Evolutionary conservation across 1,140 invertebrate genomes (phyloP).

Genomic region (Maniola jurtina): DNA sequence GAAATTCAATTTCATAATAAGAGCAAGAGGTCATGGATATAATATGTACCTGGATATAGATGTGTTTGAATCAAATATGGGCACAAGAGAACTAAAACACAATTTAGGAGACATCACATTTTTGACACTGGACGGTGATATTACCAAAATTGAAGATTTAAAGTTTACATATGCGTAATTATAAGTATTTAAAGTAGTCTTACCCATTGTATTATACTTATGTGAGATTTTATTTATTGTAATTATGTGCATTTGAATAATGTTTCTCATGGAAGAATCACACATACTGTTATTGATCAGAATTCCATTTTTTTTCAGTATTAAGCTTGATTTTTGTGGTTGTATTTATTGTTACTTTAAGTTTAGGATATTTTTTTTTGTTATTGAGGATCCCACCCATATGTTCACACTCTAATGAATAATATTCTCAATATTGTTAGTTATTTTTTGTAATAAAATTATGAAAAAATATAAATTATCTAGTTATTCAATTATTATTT

Average conservation of each 20-base stretch:
- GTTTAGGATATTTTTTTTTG: not conserved
- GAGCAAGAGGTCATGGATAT: constrained; percentile 4
- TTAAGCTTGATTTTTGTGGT: not conserved
- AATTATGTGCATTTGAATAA: constrained; percentile 2
- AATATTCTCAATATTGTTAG: not conserved
- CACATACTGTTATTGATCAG: not conserved
- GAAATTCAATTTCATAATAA: constrained; percentile 25
- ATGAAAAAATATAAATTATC: not conserved
- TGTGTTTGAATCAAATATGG: constrained; percentile 33
- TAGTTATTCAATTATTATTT: too few relatives aligned
- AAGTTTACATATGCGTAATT: constrained; percentile 39
- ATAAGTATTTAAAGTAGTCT: not conserved
- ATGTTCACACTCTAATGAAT: not conserved
- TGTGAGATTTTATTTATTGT: constrained; percentile 3
- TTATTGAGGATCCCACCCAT: constrained; percentile 5
- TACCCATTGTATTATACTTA: constrained; percentile 4
- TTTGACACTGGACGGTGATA: constrained; percentile 46
- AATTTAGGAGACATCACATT: constrained; percentile 45
- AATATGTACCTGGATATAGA: constrained; percentile 26
- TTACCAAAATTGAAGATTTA: constrained; percentile 41
- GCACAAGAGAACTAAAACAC: constrained; percentile 35
- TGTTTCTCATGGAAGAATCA: not conserved
- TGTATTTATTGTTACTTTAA: not conserved
- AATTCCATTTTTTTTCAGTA: constrained; percentile 16
- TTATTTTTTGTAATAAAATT: not conserved